A percentile compares a stretch with the other conserved stretches of the same genome.
phyloP scores from a whole-genome alignment of 2,888 invertebrate species.

The Drosophila kanekoi region DNA sequence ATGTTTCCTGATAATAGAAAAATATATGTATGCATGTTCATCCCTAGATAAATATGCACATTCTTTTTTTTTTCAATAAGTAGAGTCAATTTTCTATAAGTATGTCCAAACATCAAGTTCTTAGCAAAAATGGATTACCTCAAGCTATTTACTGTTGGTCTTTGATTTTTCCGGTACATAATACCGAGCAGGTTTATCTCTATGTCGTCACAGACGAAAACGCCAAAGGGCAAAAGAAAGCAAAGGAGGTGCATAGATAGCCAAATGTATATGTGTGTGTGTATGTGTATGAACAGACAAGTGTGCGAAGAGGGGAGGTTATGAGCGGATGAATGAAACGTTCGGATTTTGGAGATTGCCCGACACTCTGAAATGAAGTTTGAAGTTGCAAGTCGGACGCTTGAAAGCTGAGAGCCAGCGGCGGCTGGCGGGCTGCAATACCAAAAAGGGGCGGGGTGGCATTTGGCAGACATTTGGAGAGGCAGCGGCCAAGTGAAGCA shows the following conservation, averaged over 20 bases:
- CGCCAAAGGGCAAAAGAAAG: conserved; percentile 8
- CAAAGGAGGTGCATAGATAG: background rate
- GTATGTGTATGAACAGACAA: background rate
- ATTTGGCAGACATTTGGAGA: conserved; percentile 62
- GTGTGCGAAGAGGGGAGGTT: conserved; percentile 3
- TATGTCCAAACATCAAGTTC: background rate
- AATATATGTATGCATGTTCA: no score
- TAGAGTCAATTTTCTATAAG: no score
- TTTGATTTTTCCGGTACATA: background rate
- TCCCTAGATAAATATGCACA: no score
- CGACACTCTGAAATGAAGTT: conserved; percentile 40
- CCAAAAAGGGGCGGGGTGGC: conserved; percentile 65
- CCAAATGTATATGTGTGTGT: background rate
- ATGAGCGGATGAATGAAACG: conserved; percentile 46
- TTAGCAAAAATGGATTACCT: background rate
- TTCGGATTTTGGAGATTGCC: conserved; percentile 53
- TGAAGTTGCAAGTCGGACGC: conserved; percentile 41
- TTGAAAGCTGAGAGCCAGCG: conserved; percentile 58
- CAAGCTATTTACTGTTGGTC: background rate
- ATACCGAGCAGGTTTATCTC: background rate
- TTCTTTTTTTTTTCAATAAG: no score
- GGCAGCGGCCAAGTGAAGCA: conserved; percentile 19
- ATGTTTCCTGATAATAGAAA: no score
- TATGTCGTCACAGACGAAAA: conserved; percentile 3
- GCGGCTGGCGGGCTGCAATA: conserved; percentile 37